A percentile compares a stretch with the other conserved stretches of the same genome.
Conservation (phyloP, 1,140 invertebrate species). For the Drosophila suzukii region DNA sequence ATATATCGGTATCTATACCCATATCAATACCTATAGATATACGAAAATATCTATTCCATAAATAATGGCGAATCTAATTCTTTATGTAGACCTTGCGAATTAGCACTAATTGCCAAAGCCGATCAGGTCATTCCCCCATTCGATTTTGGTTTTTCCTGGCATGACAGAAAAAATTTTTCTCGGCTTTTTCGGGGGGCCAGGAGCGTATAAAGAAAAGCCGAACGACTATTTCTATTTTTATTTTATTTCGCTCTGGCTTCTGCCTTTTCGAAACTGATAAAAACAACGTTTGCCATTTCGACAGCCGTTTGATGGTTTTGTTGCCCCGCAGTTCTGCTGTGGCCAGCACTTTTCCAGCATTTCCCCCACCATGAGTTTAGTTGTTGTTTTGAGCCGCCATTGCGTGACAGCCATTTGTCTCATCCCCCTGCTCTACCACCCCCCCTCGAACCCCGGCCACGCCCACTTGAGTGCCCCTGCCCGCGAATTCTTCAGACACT, state of each 20-base stretch:
- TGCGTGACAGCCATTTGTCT: constrained; percentile 65
- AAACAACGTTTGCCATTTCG: constrained; percentile 61
- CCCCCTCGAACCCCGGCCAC: not conserved
- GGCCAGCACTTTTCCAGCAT: constrained; percentile 52
- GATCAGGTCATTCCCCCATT: not conserved
- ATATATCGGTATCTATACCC: not conserved
- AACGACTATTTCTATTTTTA: constrained; percentile 11
- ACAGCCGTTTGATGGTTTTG: constrained; percentile 55
- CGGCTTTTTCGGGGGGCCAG: not conserved
- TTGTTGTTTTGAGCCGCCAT: constrained; percentile 51
- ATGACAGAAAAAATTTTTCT: constrained; percentile 24
- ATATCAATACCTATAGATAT: not conserved
- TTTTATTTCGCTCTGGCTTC: constrained; percentile 1
- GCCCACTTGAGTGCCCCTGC: constrained; percentile 3
- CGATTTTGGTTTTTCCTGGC: not conserved
- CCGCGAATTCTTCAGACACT: constrained; percentile 29
- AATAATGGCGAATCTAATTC: constrained; percentile 29
- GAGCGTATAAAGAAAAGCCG: not conserved
- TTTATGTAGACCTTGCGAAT: constrained; percentile 22
- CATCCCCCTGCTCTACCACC: not conserved
- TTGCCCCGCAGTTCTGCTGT: constrained; percentile 38
- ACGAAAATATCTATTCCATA: not conserved
- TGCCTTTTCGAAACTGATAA: constrained; percentile 40
- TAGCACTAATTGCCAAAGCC: constrained; percentile 36
- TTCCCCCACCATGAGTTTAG: constrained; percentile 10